Conservation (phyloP, 2,888 invertebrate species). For the Andrena haemorrhoa region DNA sequence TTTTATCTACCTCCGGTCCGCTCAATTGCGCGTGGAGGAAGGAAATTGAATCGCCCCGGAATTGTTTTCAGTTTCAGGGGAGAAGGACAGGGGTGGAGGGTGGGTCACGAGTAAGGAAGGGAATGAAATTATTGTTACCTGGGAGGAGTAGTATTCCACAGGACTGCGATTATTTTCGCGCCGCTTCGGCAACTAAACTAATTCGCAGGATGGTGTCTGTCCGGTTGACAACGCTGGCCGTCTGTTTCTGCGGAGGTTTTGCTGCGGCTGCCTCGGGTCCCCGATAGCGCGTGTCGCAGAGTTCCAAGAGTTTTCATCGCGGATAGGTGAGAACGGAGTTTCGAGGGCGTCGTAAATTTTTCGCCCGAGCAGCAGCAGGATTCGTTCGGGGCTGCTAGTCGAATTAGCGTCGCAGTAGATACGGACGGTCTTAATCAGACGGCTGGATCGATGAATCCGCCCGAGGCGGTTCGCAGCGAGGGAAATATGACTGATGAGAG, state of each 20-base stretch:
- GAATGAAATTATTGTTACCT: constrained; percentile 56
- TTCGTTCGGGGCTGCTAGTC: constrained; percentile 44
- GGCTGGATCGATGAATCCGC: constrained; percentile 40
- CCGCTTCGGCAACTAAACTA: constrained; percentile 26
- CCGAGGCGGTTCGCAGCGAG: background rate
- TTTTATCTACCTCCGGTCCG: constrained; percentile 42
- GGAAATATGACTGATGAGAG: constrained; percentile 34
- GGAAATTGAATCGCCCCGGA: constrained; percentile 60
- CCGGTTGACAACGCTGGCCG: constrained; percentile 20
- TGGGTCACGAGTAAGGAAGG: background rate
- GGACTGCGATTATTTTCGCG: constrained; percentile 53
- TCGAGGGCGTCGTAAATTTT: constrained; percentile 48
- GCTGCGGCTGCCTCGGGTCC: constrained; percentile 15
- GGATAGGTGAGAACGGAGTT: constrained; percentile 44
- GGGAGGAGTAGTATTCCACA: constrained; percentile 27
- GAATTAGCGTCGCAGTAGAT: constrained; percentile 53
- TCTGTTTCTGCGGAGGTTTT: constrained; percentile 35
- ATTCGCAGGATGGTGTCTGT: constrained; percentile 55
- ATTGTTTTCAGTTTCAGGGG: constrained; percentile 54
- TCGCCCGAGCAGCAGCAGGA: background rate
- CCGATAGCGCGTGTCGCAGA: constrained; percentile 60
- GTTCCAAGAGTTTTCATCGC: constrained; percentile 57
- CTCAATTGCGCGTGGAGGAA: constrained; percentile 41
- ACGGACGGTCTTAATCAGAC: constrained; percentile 59
- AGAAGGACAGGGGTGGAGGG: background rate